Conservation (phyloP, 2,888 invertebrate species). For the Pelosia muscerda region DNA sequence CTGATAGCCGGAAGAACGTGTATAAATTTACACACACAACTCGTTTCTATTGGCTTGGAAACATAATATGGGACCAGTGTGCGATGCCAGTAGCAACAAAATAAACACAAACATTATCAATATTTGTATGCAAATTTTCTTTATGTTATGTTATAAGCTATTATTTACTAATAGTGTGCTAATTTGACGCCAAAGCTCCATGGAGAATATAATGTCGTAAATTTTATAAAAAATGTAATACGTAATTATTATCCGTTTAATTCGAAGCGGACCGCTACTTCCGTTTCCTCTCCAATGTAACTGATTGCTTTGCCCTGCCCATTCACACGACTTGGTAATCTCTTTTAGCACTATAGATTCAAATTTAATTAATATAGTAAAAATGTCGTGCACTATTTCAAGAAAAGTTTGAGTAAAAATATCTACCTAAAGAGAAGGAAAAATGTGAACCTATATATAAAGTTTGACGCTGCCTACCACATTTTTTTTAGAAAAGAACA, state of each 20-base stretch:
- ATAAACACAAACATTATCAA: slow-evolving; percentile 25
- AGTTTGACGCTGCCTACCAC: too few relatives aligned
- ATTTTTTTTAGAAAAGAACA: too few relatives aligned
- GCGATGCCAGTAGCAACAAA: slow-evolving; percentile 31
- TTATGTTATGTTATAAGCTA: slow-evolving; percentile 10
- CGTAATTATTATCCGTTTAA: slow-evolving; percentile 5
- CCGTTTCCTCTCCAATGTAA: slow-evolving; percentile 24
- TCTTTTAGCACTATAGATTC: neutral
- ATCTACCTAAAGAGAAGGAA: neutral
- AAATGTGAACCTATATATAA: too few relatives aligned
- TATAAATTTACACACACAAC: slow-evolving; percentile 49
- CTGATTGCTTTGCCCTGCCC: neutral
- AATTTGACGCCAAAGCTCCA: slow-evolving; percentile 2
- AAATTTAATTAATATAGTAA: neutral
- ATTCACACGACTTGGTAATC: neutral
- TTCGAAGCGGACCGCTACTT: slow-evolving; percentile 15
- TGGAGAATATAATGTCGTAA: neutral
- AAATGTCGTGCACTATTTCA: neutral
- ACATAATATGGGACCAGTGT: slow-evolving; percentile 30
- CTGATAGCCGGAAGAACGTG: slow-evolving; percentile 52
- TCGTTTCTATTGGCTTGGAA: slow-evolving; percentile 46
- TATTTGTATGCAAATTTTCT: slow-evolving; percentile 35
- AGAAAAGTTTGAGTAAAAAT: neutral
- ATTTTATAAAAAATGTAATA: neutral
- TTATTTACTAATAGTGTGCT: slow-evolving; percentile 21